A percentile compares a stretch with the other conserved stretches of the same genome.
Evolutionary conservation across 2,888 invertebrate genomes (phyloP).

Genomic region (Dryobota labecula): DNA sequence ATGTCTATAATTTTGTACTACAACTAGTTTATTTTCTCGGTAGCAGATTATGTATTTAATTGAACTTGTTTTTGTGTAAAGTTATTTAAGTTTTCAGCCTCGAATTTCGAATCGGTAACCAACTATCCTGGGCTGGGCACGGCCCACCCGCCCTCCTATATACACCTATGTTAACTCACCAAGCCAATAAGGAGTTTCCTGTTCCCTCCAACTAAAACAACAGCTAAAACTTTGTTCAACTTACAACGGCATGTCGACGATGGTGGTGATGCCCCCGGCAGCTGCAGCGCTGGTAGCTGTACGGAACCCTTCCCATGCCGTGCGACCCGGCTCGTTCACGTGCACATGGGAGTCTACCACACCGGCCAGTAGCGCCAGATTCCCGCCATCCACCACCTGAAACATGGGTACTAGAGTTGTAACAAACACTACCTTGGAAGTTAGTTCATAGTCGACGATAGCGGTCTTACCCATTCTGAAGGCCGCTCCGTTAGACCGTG

Average conservation of each 20-base stretch:
- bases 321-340: slow-evolving; percentile 93
- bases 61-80: no score
- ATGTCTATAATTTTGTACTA: no score
- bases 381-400: slow-evolving; percentile 77
- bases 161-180: no score
- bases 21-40: no score
- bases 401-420: slow-evolving; percentile 18
- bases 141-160: no score
- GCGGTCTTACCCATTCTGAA: slow-evolving; percentile 7
- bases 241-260: slow-evolving; percentile 94
- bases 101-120: no score
- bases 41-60: no score
- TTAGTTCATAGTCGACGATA: background rate
- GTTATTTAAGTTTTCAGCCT: no score
- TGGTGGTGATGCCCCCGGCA: slow-evolving; percentile 93
- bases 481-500: slow-evolving; percentile 28
- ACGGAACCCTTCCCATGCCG: slow-evolving; percentile 93
- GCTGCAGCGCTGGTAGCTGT: slow-evolving; percentile 94
- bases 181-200: background rate
- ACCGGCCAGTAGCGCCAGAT: slow-evolving; percentile 91
- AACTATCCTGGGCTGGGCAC: no score
- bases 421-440: slow-evolving; percentile 4
- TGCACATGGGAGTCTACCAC: slow-evolving; percentile 93
- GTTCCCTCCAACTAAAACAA: background rate
- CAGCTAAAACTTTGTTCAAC: slow-evolving; percentile 41